Base-by-base conservation (phyloP, 1,140 invertebrate genomes). In the Drosophila murphyi region DNA sequence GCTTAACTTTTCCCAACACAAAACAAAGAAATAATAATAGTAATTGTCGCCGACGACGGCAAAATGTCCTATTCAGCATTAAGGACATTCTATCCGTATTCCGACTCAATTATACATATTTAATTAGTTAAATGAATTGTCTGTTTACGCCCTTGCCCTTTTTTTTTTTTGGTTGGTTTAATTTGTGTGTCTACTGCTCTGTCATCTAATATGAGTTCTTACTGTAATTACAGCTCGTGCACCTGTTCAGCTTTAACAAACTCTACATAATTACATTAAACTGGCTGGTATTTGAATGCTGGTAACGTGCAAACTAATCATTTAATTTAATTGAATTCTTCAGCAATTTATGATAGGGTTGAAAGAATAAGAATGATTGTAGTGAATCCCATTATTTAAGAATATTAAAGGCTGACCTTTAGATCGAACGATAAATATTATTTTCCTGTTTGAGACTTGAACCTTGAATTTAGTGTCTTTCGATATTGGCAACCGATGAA, bases 61-160 rank as follows among this genome's bases (percentile, higher is more conserved):
- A 5, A 47, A 59, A 59, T 39, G 37, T 52, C 39, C n/a, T 43
- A 39, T 6, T 39, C 7, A 6, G 31, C 8, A 7, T 5, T 8
- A 56, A 64, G 28, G 51, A 55, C 32, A 68, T 32, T 51, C 4
- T 29, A 39, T 43, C 65, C 50, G 28, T 41, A 12, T 12, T 12
- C 12, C 12, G 12, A 12, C 12, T 12, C 12, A 47, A 20, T 20
- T 20, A 20, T 70, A 65, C 32, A 70, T 74, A 70, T 74, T 74
- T 74, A 74, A 74, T 74, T 74, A 62, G 65, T 62, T 59, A 50
- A 75, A 71, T 75, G 60, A 71, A 75, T 45, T 70, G 59, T 35
- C 6, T 10, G 29, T 32, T 39, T 2, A 62, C 32, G 10, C 29
- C 48, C 8, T 67, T 65, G 8, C 5, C 12, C 5, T 56, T 51